A percentile compares a stretch with the other conserved stretches of the same genome.
Conservation (phyloP, 2,888 invertebrate species). For the Nasonovia ribisnigri region DNA sequence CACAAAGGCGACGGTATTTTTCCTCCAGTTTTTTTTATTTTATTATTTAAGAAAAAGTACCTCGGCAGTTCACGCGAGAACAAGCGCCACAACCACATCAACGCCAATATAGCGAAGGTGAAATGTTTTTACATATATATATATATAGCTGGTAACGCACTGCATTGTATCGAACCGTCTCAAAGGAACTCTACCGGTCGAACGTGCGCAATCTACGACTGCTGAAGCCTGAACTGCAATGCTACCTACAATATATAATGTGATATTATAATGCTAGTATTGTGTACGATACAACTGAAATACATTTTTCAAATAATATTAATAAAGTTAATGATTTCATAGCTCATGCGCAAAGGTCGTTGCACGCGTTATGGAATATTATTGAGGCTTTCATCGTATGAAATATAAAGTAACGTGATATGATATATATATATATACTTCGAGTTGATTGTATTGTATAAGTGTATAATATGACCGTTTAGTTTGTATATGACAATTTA, state of each 20-base stretch:
- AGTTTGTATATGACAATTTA: neutral
- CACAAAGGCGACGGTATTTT: neutral
- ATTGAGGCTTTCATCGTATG: neutral
- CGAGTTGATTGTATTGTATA: neutral
- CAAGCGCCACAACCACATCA: neutral
- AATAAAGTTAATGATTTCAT: neutral
- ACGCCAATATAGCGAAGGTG: neutral
- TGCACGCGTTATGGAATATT: neutral
- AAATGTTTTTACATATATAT: neutral
- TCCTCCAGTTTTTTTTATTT: neutral
- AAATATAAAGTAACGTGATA: neutral
- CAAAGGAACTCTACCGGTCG: slow-evolving; percentile 15
- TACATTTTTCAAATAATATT: neutral
- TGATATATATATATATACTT: neutral
- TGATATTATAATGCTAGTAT: neutral
- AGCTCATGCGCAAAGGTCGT: neutral
- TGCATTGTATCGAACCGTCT: neutral
- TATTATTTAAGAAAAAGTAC: slow-evolving; percentile 3
- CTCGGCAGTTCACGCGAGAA: slow-evolving; percentile 1
- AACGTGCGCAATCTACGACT: neutral
- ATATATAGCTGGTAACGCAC: neutral
- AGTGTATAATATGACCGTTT: too few species aligned
- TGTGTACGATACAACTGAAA: neutral
- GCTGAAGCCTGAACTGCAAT: neutral
- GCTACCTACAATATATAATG: neutral